Conservation (phyloP, 2,888 invertebrate genomes). For the Epirrhoe alternata region DNA sequence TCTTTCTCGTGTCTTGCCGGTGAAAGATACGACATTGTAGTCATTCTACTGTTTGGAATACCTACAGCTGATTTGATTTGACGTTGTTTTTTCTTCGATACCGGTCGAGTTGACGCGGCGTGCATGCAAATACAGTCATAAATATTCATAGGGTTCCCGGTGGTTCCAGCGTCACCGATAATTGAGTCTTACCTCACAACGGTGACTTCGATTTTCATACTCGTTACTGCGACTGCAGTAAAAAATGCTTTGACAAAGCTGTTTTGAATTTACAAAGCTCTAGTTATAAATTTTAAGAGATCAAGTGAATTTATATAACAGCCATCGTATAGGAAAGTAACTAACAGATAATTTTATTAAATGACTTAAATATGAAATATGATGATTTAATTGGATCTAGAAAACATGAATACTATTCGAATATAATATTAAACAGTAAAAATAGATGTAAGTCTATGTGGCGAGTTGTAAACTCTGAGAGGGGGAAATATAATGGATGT, state of each 20-base stretch:
- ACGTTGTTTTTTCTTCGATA: slow-evolving; percentile 58
- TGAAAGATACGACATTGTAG: background rate
- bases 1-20: background rate
- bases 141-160: slow-evolving; percentile 69
- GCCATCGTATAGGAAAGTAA: too few species aligned
- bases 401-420: too few species aligned
- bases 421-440: too few species aligned
- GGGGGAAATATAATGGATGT: too few species aligned
- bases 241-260: slow-evolving; percentile 38
- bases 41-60: slow-evolving; percentile 33
- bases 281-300: slow-evolving; percentile 38
- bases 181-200: slow-evolving; percentile 71
- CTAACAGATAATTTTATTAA: too few species aligned
- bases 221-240: slow-evolving; percentile 49
- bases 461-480: too few species aligned
- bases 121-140: slow-evolving; percentile 73
- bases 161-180: slow-evolving; percentile 63
- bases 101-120: slow-evolving; percentile 55
- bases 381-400: too few species aligned
- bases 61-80: slow-evolving; percentile 20
- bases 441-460: too few species aligned
- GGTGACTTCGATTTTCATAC: slow-evolving; percentile 61
- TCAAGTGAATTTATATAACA: background rate
- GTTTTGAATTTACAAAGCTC: slow-evolving; percentile 33
- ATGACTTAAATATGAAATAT: too few species aligned